Percentiles rank a stretch among this genome's conserved stretches.
Evolutionary conservation across 2,113 vertebrate genomes (phyloP).

Genomic region (Etia nguti): DNA sequence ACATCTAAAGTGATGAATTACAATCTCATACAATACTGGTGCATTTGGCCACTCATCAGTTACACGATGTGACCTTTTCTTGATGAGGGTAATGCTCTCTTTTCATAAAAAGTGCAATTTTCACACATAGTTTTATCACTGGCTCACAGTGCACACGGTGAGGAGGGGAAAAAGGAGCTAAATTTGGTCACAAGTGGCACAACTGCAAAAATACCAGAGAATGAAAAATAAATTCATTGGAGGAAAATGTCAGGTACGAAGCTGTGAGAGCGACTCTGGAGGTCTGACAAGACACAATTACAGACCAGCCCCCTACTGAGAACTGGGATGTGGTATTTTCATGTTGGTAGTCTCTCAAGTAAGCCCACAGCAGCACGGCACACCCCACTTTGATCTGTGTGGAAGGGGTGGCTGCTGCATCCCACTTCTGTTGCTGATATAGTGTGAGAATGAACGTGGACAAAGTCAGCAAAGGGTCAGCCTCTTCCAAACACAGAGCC

Average conservation of each 20-base stretch:
- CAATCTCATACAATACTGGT: not conserved
- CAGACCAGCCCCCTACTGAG: constrained; percentile 50
- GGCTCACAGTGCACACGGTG: not conserved
- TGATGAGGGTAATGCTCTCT: constrained; percentile 17
- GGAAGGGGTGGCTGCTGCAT: constrained; percentile 19
- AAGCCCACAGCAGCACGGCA: constrained; percentile 32
- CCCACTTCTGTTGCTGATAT: constrained; percentile 16
- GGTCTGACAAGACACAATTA: constrained; percentile 70
- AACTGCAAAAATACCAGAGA: constrained; percentile 64
- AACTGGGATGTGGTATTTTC: constrained; percentile 60
- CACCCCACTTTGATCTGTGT: constrained; percentile 55
- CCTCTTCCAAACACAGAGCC: not conserved
- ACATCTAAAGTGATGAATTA: not conserved
- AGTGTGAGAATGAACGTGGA: constrained; percentile 45
- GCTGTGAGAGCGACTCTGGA: constrained; percentile 63
- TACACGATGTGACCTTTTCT: constrained; percentile 31
- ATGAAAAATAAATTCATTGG: constrained; percentile 62
- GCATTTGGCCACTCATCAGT: constrained; percentile 1
- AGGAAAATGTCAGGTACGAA: constrained; percentile 64
- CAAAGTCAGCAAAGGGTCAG: constrained; percentile 35
- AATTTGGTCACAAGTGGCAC: constrained; percentile 58
- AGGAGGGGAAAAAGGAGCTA: constrained; percentile 23
- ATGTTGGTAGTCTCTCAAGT: constrained; percentile 49
- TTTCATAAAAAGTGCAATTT: constrained; percentile 26
- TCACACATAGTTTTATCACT: constrained; percentile 24